phyloP scores from a whole-genome alignment of 1,140 invertebrate species.

The Aphelenchoides fujianensis region DNA sequence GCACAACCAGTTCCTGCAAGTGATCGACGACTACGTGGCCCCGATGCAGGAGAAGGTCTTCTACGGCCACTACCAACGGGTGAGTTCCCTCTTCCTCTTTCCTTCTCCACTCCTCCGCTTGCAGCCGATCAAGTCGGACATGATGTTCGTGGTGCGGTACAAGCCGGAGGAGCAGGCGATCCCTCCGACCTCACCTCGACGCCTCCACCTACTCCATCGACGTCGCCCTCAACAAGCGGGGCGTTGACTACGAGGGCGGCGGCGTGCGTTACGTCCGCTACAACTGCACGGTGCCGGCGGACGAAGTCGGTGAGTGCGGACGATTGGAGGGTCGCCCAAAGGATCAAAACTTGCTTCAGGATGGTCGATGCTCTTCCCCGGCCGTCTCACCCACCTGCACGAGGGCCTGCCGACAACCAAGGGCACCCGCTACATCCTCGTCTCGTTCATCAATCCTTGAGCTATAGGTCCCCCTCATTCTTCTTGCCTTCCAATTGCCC shows the following conservation, averaged over 20 bases:
- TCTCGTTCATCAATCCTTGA: slow-evolving; percentile 95
- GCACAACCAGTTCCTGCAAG: slow-evolving; percentile 82
- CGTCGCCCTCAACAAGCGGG: slow-evolving; percentile 82
- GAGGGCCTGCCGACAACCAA: slow-evolving; percentile 83
- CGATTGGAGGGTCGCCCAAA: background rate
- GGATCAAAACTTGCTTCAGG: slow-evolving; percentile 68
- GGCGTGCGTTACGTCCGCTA: slow-evolving; percentile 91
- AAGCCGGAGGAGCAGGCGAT: slow-evolving; percentile 89
- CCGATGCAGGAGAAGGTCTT: slow-evolving; percentile 91
- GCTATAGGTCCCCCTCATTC: background rate
- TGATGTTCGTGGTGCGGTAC: slow-evolving; percentile 98
- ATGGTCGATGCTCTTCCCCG: slow-evolving; percentile 95
- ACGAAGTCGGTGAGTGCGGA: slow-evolving; percentile 56
- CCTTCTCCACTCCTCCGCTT: slow-evolving; percentile 11
- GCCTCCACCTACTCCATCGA: slow-evolving; percentile 98
- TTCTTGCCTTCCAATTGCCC: slow-evolving; percentile 10
- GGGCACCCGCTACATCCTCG: slow-evolving; percentile 96
- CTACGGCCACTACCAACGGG: slow-evolving; percentile 78
- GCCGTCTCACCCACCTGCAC: slow-evolving; percentile 90
- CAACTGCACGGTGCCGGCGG: slow-evolving; percentile 81
- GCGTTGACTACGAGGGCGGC: slow-evolving; percentile 77
- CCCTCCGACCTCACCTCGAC: slow-evolving; percentile 89
- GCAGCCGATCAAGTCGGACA: slow-evolving; percentile 86
- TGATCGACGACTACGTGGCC: slow-evolving; percentile 80
- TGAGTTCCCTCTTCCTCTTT: slow-evolving; percentile 66